These are phyloP conservation scores for Suricata suricatta DNA, from an alignment of 2,113 vertebrate species.

Conservation along the genomic window DNA sequence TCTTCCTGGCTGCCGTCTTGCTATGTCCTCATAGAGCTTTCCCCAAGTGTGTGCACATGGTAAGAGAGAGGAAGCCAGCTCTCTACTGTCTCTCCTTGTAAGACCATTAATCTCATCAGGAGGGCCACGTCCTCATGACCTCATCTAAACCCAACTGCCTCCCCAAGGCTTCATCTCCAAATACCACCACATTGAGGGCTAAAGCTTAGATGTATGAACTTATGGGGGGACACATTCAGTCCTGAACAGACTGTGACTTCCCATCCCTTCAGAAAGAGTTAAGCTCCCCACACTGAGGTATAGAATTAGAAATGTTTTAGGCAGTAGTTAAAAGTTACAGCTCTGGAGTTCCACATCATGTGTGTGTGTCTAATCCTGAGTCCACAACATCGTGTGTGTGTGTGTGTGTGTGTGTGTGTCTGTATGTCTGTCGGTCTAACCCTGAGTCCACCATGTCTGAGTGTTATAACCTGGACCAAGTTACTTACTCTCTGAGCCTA, in stretches of 20 bases:
- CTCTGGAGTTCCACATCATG: background rate
- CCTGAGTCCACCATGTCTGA: background rate
- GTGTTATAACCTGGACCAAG: background rate
- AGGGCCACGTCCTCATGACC: background rate
- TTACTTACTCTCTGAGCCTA: background rate
- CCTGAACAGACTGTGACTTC: background rate
- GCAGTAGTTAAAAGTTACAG: background rate
- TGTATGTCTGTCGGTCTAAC: background rate
- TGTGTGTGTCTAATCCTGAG: too few species aligned
- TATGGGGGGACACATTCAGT: background rate
- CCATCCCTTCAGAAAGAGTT: background rate
- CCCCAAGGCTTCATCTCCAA: background rate
- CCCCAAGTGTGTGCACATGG: background rate
- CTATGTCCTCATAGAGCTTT: background rate
- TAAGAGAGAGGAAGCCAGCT: background rate
- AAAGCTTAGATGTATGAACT: background rate
- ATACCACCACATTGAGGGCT: background rate
- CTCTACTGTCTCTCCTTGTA: background rate
- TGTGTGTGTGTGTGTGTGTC: too few species aligned
- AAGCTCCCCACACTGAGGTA: background rate
- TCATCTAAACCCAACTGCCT: background rate
- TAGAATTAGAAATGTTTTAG: background rate
- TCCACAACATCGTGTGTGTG: background rate
- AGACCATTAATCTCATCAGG: background rate
- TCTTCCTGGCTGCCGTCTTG: background rate